A percentile compares a stretch with the other conserved stretches of the same genome.
Conservation (phyloP, 53 echinoderm and acorn worm species). For the Zoroaster sp. region DNA sequence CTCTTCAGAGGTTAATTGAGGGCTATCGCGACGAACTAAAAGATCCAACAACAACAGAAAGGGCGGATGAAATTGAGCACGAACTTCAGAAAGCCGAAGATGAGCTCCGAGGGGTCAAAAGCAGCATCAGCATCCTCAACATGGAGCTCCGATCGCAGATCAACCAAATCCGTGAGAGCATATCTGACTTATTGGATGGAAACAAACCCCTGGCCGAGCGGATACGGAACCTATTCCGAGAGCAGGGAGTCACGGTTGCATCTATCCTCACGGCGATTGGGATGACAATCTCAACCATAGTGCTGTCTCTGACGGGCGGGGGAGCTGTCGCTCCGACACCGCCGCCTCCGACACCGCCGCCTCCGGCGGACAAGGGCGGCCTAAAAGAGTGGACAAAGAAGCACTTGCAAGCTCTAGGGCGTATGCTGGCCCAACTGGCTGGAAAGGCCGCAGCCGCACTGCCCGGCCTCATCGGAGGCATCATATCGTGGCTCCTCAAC, state of each 20-base stretch:
- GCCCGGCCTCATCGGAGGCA: background rate
- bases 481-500: background rate
- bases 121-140: background rate
- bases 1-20: background rate
- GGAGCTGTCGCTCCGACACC: background rate
- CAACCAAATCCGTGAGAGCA: background rate
- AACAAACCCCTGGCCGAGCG: background rate
- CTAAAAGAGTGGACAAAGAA: slow-evolving; percentile 1
- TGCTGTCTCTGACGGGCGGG: slow-evolving; percentile 8
- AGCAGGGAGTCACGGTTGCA: slow-evolving; percentile 39
- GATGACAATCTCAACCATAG: background rate
- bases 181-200: background rate
- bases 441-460: slow-evolving; percentile 12
- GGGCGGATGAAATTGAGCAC: background rate
- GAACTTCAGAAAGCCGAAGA: slow-evolving; percentile 10
- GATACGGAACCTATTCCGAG: slow-evolving; percentile 13
- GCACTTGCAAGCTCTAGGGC: slow-evolving; percentile 1
- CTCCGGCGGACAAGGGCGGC: background rate
- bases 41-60: background rate
- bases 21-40: background rate
- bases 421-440: background rate
- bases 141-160: background rate
- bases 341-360: background rate
- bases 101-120: background rate
- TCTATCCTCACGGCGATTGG: background rate